phyloP scores from a whole-genome alignment of 2,888 invertebrate species.

The Drosophila paranaensis region DNA sequence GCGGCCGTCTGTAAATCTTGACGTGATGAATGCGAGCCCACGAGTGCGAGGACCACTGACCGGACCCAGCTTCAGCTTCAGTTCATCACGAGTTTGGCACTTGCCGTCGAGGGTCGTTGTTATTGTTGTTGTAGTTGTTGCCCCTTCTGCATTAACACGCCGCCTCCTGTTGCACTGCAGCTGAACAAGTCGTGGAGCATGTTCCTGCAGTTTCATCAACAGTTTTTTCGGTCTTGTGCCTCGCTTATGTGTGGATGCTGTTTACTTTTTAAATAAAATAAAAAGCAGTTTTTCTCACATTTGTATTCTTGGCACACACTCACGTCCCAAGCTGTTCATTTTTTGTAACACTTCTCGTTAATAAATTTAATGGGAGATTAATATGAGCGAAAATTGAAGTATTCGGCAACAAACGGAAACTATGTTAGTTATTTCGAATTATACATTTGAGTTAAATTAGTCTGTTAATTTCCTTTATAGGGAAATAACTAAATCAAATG shows the following conservation, averaged over 20 bases:
- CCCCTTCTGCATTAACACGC: constrained; percentile 61
- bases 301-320: constrained; percentile 55
- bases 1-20: constrained; percentile 37
- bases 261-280: constrained; percentile 16
- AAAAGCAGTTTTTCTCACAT: constrained; percentile 49
- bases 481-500: neutral
- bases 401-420: neutral
- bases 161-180: constrained; percentile 68
- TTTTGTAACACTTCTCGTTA: constrained; percentile 57
- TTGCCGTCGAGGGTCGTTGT: constrained; percentile 45
- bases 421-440: neutral
- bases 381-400: constrained; percentile 16
- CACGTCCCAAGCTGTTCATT: constrained; percentile 38
- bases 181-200: constrained; percentile 43
- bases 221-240: constrained; percentile 52
- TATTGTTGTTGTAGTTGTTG: constrained; percentile 32
- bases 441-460: neutral
- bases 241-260: constrained; percentile 15
- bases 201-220: constrained; percentile 39
- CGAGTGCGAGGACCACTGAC: constrained; percentile 35
- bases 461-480: neutral
- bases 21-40: constrained; percentile 44
- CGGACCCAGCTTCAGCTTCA: constrained; percentile 24
- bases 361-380: constrained; percentile 16
- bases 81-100: constrained; percentile 64